phyloP scores from a whole-genome alignment of 35 echinoderm and acorn worm genomes.

The Strongylocentrotus purpuratus region DNA sequence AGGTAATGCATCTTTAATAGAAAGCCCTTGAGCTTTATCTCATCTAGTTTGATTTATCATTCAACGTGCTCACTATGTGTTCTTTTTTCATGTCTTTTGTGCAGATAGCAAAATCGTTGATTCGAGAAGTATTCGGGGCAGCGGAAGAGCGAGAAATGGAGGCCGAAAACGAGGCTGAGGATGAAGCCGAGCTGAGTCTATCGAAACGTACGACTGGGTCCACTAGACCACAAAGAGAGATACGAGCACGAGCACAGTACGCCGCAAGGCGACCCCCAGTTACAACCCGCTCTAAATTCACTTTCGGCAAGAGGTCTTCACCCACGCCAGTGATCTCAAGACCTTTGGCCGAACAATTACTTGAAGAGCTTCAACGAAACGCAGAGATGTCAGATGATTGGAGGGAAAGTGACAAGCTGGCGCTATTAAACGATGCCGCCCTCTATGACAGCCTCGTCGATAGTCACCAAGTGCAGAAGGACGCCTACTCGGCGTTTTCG shows the following conservation, averaged over 20 bases:
- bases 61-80: neutral
- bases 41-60: no score
- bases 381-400: neutral
- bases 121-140: neutral
- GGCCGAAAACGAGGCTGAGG: neutral
- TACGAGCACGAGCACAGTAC: neutral
- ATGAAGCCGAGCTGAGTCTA: neutral
- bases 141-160: neutral
- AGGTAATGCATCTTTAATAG: no score
- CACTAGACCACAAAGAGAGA: conserved; percentile 22
- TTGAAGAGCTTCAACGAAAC: conserved; percentile 14
- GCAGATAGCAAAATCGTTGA: conserved; percentile 9
- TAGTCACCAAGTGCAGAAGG: conserved; percentile 35
- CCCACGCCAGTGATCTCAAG: neutral
- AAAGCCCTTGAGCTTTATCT: no score
- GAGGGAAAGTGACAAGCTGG: neutral
- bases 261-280: neutral
- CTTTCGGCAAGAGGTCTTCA: conserved; percentile 14
- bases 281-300: conserved; percentile 25
- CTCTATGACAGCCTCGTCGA: conserved; percentile 12
- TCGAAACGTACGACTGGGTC: conserved; percentile 13
- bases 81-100: neutral
- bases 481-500: neutral
- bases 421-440: conserved; percentile 6
- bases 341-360: neutral